A percentile compares a stretch with the other conserved stretches of the same genome.
phyloP scores from a whole-genome alignment of 2,113 vertebrate genomes.

The Maccullochella peelii region DNA sequence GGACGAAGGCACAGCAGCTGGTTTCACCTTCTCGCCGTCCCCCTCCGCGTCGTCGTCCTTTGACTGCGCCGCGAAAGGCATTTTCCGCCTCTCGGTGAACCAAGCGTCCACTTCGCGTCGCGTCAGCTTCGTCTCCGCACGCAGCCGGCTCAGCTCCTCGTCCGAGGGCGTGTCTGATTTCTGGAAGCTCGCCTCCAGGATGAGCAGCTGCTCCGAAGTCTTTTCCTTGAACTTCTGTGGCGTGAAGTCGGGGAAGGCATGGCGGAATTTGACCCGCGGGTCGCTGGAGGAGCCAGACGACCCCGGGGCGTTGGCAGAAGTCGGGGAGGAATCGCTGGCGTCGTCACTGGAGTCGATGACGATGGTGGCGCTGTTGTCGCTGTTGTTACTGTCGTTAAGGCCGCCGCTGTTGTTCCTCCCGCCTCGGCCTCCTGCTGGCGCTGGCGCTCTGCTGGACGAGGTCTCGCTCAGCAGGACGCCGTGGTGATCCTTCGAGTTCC shows the following conservation, averaged over 20 bases:
- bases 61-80: constrained; percentile 46
- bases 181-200: constrained; percentile 92
- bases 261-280: constrained; percentile 87
- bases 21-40: neutral
- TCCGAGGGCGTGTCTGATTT: constrained; percentile 88
- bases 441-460: constrained; percentile 21
- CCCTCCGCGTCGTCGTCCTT: constrained; percentile 76
- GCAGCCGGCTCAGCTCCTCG: constrained; percentile 93
- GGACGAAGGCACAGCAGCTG: neutral
- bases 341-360: constrained; percentile 97
- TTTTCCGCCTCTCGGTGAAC: constrained; percentile 93
- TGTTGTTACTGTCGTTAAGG: constrained; percentile 14
- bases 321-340: constrained; percentile 85
- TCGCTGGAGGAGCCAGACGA: constrained; percentile 54
- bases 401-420: neutral
- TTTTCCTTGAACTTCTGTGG: constrained; percentile 96
- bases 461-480: constrained; percentile 76
- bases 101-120: constrained; percentile 95
- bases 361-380: constrained; percentile 81
- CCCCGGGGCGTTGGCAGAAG: constrained; percentile 36
- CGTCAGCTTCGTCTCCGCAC: constrained; percentile 92
- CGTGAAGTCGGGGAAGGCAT: constrained; percentile 91
- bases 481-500: constrained; percentile 95
- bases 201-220: constrained; percentile 90
- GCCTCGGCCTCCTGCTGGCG: neutral